phyloP scores from a whole-genome alignment of 2,888 invertebrate genomes.

The Deilephila elpenor region DNA sequence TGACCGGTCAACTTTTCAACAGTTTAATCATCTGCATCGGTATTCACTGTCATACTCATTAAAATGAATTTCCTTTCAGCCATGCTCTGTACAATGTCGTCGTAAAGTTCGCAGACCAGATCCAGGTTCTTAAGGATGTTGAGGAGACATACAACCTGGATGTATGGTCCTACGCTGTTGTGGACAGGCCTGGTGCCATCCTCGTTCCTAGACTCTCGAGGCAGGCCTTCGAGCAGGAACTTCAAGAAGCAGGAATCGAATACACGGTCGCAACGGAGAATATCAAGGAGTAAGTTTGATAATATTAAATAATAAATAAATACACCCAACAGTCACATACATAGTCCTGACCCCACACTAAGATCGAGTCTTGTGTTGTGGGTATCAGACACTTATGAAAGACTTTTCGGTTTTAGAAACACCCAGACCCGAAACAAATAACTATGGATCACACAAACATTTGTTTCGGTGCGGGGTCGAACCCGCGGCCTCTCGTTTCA shows the following conservation, averaged over 20 bases:
- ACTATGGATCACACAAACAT: too few relatives aligned
- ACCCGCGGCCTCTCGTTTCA: too few relatives aligned
- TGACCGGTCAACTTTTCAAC: too few relatives aligned
- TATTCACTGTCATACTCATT: neutral
- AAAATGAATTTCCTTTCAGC: slow-evolving; percentile 47
- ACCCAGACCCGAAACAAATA: too few relatives aligned
- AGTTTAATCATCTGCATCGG: neutral
- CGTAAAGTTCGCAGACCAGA: slow-evolving; percentile 51
- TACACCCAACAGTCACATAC: too few relatives aligned
- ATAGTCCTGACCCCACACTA: too few relatives aligned
- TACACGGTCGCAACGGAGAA: slow-evolving; percentile 57
- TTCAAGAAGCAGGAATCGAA: slow-evolving; percentile 49
- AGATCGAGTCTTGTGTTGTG: too few relatives aligned
- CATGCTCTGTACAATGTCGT: slow-evolving; percentile 60
- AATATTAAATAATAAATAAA: neutral
- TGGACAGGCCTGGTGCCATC: slow-evolving; percentile 52
- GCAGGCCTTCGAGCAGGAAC: slow-evolving; percentile 48
- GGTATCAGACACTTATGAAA: too few relatives aligned
- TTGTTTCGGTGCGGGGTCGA: too few relatives aligned
- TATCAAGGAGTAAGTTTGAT: slow-evolving; percentile 58
- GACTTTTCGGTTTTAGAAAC: too few relatives aligned
- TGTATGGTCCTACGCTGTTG: slow-evolving; percentile 57
- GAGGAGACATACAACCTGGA: slow-evolving; percentile 52
- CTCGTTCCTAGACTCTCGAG: slow-evolving; percentile 55
- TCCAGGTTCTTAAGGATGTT: slow-evolving; percentile 49